Conservation (phyloP, 2,888 invertebrate species). For the Drosophila yooni region DNA sequence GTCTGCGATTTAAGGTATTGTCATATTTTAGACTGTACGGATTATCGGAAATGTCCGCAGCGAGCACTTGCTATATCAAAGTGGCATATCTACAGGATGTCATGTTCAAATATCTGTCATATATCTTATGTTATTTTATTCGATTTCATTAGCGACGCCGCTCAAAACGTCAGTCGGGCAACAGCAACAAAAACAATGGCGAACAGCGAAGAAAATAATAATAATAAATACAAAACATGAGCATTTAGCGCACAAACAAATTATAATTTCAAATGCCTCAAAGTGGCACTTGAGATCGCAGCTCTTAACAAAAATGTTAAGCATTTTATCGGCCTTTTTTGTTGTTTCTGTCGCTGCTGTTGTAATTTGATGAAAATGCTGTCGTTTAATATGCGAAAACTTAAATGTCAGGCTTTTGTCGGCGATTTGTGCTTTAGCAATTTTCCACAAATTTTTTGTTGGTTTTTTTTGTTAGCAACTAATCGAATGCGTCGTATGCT, state of each 20-base stretch:
- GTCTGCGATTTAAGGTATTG: slow-evolving; percentile 26
- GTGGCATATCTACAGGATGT: slow-evolving; percentile 75
- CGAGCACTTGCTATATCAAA: slow-evolving; percentile 49
- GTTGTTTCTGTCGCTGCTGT: slow-evolving; percentile 31
- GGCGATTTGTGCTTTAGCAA: slow-evolving; percentile 53
- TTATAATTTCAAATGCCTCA: slow-evolving; percentile 77
- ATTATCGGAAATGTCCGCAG: slow-evolving; percentile 55
- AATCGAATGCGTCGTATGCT: slow-evolving; percentile 61
- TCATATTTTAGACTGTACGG: slow-evolving; percentile 7
- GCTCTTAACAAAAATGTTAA: slow-evolving; percentile 72
- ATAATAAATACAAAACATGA: slow-evolving; percentile 57
- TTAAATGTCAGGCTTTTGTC: slow-evolving; percentile 68
- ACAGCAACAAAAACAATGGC: slow-evolving; percentile 32
- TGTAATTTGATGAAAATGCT: slow-evolving; percentile 47
- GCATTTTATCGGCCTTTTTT: slow-evolving; percentile 65
- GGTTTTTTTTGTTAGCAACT: slow-evolving; percentile 37
- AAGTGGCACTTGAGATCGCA: slow-evolving; percentile 75
- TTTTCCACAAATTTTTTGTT: slow-evolving; percentile 31
- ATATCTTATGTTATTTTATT: slow-evolving; percentile 61
- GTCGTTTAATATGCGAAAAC: slow-evolving; percentile 66
- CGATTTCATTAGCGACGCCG: slow-evolving; percentile 71
- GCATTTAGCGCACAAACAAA: slow-evolving; percentile 74
- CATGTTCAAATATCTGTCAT: slow-evolving; percentile 64
- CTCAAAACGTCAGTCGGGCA: slow-evolving; percentile 25
- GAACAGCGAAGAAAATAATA: slow-evolving; percentile 32